These are phyloP conservation scores for Cavia porcellus DNA, from an alignment of 2,113 vertebrate species.

Conservation along the genomic window DNA sequence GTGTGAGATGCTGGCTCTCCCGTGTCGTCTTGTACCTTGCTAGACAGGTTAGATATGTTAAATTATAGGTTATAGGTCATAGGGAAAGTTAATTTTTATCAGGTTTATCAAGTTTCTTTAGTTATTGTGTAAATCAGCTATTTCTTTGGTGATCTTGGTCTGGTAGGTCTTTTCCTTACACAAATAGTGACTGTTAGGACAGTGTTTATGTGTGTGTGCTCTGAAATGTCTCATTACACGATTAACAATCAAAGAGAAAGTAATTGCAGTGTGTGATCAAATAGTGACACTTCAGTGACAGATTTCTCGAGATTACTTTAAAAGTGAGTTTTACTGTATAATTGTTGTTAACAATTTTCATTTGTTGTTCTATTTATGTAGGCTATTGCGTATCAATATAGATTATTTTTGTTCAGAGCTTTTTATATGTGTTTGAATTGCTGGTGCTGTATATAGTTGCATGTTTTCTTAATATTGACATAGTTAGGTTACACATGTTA, in stretches of 20 bases:
- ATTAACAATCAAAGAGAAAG: constrained; percentile 25
- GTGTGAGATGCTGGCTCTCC: neutral
- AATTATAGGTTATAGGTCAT: neutral
- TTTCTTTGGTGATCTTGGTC: neutral
- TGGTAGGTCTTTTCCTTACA: neutral
- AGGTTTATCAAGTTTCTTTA: constrained; percentile 24
- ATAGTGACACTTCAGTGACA: neutral
- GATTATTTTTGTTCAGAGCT: neutral
- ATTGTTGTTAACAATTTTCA: neutral
- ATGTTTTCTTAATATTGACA: neutral
- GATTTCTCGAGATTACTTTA: constrained; percentile 38
- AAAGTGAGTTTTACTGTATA: neutral
- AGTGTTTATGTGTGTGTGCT: neutral
- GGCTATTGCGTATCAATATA: neutral
- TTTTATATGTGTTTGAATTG: constrained; percentile 12
- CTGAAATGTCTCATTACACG: neutral
- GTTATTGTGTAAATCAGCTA: neutral
- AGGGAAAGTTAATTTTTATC: neutral
- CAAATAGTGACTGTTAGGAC: constrained; percentile 20
- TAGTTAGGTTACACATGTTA: neutral
- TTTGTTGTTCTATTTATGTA: neutral
- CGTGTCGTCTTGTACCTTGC: neutral
- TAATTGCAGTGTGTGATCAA: neutral
- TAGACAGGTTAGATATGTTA: neutral
- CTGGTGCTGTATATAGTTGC: neutral